Evolutionary conservation across 2,797 vertebrate species (phyloP).

Genomic region (Muscicapa comitata): DNA sequence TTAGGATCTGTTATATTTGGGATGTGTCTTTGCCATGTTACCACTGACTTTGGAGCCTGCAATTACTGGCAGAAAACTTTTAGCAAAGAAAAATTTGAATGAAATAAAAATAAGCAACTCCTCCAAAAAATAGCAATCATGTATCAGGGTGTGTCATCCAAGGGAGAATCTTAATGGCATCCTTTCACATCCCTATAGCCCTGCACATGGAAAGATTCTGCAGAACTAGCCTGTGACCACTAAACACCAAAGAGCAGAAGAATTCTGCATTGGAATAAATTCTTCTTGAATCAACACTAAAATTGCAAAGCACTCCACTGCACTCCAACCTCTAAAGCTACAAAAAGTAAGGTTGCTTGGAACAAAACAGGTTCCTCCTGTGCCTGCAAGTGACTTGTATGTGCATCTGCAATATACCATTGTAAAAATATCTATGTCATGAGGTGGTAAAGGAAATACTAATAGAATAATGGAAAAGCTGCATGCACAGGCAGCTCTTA

Average conservation of each 20-base stretch:
- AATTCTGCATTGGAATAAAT: background rate
- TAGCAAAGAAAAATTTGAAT: background rate
- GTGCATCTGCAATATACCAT: background rate
- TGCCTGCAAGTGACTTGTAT: background rate
- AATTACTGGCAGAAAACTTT: background rate
- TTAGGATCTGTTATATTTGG: background rate
- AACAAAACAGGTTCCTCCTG: background rate
- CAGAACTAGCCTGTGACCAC: background rate
- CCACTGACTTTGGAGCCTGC: background rate
- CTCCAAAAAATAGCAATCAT: background rate
- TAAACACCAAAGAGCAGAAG: background rate
- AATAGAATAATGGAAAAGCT: background rate
- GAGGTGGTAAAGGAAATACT: background rate
- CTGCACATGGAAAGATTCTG: background rate
- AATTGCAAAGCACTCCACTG: background rate
- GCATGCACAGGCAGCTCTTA: background rate
- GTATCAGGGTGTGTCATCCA: background rate
- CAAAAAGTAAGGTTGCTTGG: background rate
- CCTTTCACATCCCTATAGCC: background rate
- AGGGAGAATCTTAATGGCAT: background rate
- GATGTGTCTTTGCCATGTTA: background rate
- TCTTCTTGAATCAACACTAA: background rate
- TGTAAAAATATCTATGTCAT: background rate
- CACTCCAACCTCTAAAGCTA: background rate
- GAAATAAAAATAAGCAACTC: background rate